Evolutionary conservation across 2,797 vertebrate genomes (phyloP).

Genomic region (Corythornis leucogaster): DNA sequence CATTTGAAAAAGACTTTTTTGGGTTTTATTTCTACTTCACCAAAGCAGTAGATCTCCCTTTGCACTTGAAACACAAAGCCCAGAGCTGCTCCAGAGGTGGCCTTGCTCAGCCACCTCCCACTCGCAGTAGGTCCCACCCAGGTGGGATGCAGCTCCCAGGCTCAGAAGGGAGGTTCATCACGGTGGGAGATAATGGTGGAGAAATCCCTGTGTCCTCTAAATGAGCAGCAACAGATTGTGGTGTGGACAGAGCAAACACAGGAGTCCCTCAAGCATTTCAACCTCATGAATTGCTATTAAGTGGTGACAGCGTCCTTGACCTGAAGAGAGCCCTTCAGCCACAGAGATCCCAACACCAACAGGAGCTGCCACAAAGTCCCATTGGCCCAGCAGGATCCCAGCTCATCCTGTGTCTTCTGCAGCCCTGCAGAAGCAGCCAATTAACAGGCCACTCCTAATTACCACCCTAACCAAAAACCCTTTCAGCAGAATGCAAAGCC

Average conservation of each 20-base stretch:
- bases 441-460: not conserved
- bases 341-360: fast-evolving
- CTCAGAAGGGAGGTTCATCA: not conserved
- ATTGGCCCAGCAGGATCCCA: not conserved
- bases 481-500: not conserved
- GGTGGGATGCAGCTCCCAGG: not conserved
- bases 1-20: not conserved
- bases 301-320: not conserved
- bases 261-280: not conserved
- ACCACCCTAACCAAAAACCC: not conserved
- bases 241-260: not conserved
- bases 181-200: not conserved
- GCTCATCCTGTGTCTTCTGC: not conserved
- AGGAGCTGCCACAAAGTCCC: not conserved
- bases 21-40: too few relatives aligned
- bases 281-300: not conserved
- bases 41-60: not conserved
- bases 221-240: not conserved
- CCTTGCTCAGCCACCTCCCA: not conserved
- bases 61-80: not conserved
- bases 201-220: not conserved
- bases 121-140: not conserved
- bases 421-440: not conserved
- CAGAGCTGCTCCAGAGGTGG: fast-evolving
- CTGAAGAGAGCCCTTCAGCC: not conserved